Conservation (phyloP, 1,140 invertebrate species). For the Radopholus similis region DNA sequence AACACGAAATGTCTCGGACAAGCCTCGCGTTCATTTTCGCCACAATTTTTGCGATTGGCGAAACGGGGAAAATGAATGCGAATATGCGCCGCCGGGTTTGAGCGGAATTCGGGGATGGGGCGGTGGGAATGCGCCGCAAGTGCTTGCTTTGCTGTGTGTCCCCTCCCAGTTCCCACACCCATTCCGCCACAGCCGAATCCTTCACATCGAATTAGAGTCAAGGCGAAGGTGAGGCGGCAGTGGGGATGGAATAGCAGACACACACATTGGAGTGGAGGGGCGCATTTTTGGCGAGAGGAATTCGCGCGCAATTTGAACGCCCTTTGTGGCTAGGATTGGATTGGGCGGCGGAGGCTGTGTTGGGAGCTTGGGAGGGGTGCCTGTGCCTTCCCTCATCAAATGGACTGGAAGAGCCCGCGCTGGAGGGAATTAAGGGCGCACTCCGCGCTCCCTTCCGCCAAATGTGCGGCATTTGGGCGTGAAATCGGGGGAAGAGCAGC, state of each 20-base stretch:
- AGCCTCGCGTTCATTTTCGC: too few relatives aligned
- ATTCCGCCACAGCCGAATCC: too few relatives aligned
- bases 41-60: too few relatives aligned
- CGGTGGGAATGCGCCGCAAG: not conserved
- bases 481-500: not conserved
- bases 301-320: too few relatives aligned
- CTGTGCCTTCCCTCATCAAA: not conserved
- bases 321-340: too few relatives aligned
- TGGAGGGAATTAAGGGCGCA: not conserved
- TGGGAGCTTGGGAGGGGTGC: too few relatives aligned
- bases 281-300: too few relatives aligned
- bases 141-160: not conserved
- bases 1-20: not conserved
- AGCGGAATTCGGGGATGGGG: not conserved
- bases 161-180: not conserved
- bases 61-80: not conserved
- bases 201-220: not conserved
- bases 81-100: not conserved
- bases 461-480: not conserved
- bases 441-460: not conserved
- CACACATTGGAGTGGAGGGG: too few relatives aligned
- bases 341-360: too few relatives aligned
- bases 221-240: not conserved
- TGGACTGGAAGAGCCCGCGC: conserved; percentile 1
- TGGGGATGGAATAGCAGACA: not conserved